Base-by-base conservation (phyloP, 2,113 vertebrate species). In the Indri indri region DNA sequence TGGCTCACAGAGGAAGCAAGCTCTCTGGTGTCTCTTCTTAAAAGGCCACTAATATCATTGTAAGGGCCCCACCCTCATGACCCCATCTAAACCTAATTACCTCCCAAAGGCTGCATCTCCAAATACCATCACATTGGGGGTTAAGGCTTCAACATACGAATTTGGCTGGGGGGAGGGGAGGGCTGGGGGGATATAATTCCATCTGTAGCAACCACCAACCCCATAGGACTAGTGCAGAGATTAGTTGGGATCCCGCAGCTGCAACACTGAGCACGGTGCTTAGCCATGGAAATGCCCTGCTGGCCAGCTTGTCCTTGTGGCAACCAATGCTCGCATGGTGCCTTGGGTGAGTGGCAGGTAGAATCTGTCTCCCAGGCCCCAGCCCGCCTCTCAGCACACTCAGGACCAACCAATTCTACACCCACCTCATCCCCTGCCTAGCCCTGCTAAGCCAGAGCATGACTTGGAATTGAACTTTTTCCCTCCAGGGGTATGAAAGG, bases 401-500 rank as follows among this genome's bases (percentile, higher is more conserved):
- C 9, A 76, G 23, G 45, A 52, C 52, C 63, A 47, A 25, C 59
- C 1, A 8, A 63, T 32, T 52, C 87, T 52, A 20, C 13, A 50
- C 4, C 12, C n/a, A 4, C 2, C 4, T 22, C 17, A 2, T 2
- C 25, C 52, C 40, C 59, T 5, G 4, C 25, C 12, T 47, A 34
- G 17, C 22, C 40, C 65, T 74, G 32, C 83, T 20, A 68, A 95
- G 59, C 73, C 77, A 63, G 63, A 71, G 65, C 20, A 0, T 90
- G 91, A 93, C 79, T 93, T 87, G 25, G 95, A 92, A 94, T 91
- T 94, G 82, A 98, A 95, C 96, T 63, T 89, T 57, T 86, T 50
- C 83, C 91, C 83, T 84, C 94, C 30, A 66, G 65, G 93, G 65
- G 17, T 66, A 91, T 84, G 70, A 95, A 89, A 96, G 34, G 71